Conservation (phyloP, 2,888 invertebrate genomes). For the Neoaliturus tenellus region DNA sequence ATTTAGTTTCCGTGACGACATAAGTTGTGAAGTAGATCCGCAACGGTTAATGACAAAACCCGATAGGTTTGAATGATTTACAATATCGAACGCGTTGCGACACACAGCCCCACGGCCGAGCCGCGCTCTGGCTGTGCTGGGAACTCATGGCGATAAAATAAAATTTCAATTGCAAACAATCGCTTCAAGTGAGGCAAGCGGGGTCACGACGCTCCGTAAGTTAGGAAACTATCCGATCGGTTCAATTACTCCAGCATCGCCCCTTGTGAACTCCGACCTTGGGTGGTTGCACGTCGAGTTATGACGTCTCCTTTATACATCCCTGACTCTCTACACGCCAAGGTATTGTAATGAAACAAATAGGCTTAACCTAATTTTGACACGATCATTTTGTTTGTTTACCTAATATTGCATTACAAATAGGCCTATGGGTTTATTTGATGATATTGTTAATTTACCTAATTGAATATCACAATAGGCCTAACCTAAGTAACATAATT, state of each 20-base stretch:
- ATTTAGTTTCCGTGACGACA: conserved; percentile 4
- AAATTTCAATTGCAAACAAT: conserved; percentile 53
- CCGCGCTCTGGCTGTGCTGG: background rate
- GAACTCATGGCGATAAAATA: conserved; percentile 49
- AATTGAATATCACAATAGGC: no score
- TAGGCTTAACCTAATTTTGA: no score
- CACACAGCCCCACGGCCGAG: conserved; percentile 3
- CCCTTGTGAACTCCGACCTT: background rate
- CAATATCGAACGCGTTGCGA: conserved; percentile 20
- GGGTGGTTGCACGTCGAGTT: background rate
- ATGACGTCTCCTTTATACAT: background rate
- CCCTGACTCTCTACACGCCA: no score
- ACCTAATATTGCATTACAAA: no score
- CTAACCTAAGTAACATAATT: no score
- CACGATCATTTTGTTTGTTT: no score
- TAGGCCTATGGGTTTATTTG: no score
- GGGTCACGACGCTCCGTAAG: conserved; percentile 24
- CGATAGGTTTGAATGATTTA: conserved; percentile 39
- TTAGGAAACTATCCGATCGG: conserved; percentile 29
- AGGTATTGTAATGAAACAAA: no score
- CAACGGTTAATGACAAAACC: conserved; percentile 44
- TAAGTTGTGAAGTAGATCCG: conserved; percentile 25
- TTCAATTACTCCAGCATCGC: conserved; percentile 5
- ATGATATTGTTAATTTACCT: no score
- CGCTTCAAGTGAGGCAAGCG: conserved; percentile 36